Evolutionary conservation across 2,797 vertebrate genomes (phyloP).

Genomic region (Trachops cirrhosus): DNA sequence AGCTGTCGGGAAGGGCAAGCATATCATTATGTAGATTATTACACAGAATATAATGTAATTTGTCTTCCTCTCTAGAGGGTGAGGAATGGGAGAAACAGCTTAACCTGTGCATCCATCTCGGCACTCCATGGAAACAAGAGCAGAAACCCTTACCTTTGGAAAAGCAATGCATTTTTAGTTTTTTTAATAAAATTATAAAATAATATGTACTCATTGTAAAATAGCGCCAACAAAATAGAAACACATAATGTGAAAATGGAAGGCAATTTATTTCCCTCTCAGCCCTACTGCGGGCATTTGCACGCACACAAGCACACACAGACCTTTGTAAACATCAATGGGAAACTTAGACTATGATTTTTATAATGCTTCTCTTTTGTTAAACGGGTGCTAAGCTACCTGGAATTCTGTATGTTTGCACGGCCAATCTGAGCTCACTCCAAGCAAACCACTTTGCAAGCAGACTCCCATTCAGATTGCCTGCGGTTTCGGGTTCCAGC

Average conservation of each 20-base stretch:
- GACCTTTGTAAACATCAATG: background rate
- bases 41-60: background rate
- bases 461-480: too few species aligned
- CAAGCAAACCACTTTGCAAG: background rate
- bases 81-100: background rate
- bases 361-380: background rate
- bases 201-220: background rate
- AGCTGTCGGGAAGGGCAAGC: background rate
- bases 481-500: background rate
- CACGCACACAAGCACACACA: background rate
- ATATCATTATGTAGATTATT: background rate
- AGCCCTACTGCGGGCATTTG: background rate
- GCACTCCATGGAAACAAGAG: too few species aligned
- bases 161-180: background rate
- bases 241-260: background rate
- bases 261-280: background rate
- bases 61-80: background rate
- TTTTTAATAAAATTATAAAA: background rate
- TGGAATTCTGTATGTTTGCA: accelerated
- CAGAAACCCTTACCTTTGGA: background rate
- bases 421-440: background rate
- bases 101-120: background rate
- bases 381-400: background rate
- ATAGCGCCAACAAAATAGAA: background rate
- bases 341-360: background rate